Conservation (phyloP, 2,113 vertebrate species). For the Gavialis gangeticus region DNA sequence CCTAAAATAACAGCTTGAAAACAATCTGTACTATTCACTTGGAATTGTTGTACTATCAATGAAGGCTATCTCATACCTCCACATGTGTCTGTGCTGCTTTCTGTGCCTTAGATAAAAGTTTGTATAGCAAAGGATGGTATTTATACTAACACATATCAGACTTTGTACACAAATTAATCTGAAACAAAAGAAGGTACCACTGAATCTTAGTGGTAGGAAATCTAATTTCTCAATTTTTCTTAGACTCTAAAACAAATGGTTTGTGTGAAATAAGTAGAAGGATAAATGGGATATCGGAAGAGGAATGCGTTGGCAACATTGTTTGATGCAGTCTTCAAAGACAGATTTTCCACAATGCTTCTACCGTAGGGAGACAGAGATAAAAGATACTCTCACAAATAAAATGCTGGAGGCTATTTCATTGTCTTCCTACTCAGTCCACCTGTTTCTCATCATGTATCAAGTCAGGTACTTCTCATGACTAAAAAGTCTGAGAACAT, state of each 20-base stretch:
- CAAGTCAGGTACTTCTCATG: background rate
- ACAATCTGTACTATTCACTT: background rate
- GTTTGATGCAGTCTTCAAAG: slow-evolving; percentile 23
- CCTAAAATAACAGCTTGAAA: background rate
- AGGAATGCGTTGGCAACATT: background rate
- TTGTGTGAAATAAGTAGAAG: background rate
- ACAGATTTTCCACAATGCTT: background rate
- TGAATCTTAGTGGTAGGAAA: slow-evolving; percentile 40
- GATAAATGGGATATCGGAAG: slow-evolving; percentile 9
- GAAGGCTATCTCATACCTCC: background rate
- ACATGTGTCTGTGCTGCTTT: background rate
- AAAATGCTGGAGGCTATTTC: slow-evolving; percentile 25
- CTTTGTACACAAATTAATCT: background rate
- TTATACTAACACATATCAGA: background rate
- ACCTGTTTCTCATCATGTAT: slow-evolving; percentile 45
- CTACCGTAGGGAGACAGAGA: background rate
- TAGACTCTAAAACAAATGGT: background rate
- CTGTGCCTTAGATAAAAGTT: background rate
- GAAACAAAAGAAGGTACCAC: background rate
- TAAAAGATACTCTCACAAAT: slow-evolving; percentile 42
- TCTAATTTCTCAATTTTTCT: slow-evolving; percentile 28
- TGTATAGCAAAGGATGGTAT: background rate
- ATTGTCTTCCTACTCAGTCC: slow-evolving; percentile 29
- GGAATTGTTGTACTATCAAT: background rate
- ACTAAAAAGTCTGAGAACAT: background rate